Evolutionary conservation across 2,797 vertebrate species (phyloP), one percentile per base, ranked within the genome.

Genomic region (Scolopax rusticola): DNA sequence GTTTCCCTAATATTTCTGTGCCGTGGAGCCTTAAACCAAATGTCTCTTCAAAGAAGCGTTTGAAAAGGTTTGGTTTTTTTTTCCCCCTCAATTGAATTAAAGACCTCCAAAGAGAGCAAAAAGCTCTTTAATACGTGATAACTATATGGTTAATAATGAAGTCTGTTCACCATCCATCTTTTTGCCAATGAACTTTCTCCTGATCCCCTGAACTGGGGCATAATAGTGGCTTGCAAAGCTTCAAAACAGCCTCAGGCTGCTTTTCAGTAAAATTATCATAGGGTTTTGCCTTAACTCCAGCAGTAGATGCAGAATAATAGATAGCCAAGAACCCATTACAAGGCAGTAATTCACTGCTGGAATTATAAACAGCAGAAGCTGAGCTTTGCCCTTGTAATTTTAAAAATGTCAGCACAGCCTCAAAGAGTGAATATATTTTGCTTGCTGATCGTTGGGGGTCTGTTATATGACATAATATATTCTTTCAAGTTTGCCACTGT

Each of bases 331-430:
- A 93, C 56, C 71, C 73, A 92, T 85, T 93, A 93, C 76, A 73
- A 94, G 73, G 73, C 82, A 91, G 60, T 90, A 93, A 94, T 93
- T 96, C 94, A 87, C 84, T 93, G 74, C 82, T 91, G 89, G 84
- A 92, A 94, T 87, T 86, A 86, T 57, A 96, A 96, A 94, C 76
- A 92, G 82, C 33, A 97, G 89, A 97, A 91, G 71, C 71, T 77
- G 90, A 94, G 93, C 91, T 95, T 92, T 96, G 86, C 90, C 74
- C 88, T 93, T 89, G 71, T 94, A 76, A 94, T 96, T 95, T 92
- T 9, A 59, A 86, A 94, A 93, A 91, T 78, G 88, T 88, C 96
- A 94, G 85, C 90, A 54, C 76, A 84, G 82, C 71, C 81, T 92
- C 82, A 73, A 83, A 87, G 84, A 94, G 63, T 33, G 86, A 93